These are phyloP conservation scores for Toxotes chatareus DNA, from an alignment of 2,113 vertebrate species.

Conservation along the genomic window DNA sequence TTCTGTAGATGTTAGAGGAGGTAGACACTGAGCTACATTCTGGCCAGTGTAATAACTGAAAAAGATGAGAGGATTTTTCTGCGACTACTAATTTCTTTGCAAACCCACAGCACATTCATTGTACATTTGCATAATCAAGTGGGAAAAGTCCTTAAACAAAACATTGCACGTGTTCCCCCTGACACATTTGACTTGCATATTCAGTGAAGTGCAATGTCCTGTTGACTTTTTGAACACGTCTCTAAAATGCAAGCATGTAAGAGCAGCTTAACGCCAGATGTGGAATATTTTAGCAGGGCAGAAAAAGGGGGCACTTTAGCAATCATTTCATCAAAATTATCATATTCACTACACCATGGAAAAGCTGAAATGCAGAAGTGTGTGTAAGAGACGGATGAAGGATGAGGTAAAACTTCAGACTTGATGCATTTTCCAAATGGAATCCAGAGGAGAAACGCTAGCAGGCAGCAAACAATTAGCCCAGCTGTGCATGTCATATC, in stretches of 20 bases:
- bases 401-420: not conserved
- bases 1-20: no score
- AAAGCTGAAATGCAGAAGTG: not conserved
- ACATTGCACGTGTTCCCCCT: not conserved
- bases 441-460: constrained; percentile 13
- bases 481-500: not conserved
- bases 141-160: constrained; percentile 6
- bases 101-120: not conserved
- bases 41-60: not conserved
- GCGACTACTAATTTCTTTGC: not conserved
- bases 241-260: constrained; percentile 9
- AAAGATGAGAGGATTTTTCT: not conserved
- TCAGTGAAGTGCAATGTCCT: constrained; percentile 3
- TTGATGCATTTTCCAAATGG: constrained; percentile 57
- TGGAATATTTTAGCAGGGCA: not conserved
- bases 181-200: constrained; percentile 21
- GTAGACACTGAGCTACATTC: not conserved
- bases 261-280: not conserved
- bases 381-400: not conserved
- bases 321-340: constrained; percentile 8
- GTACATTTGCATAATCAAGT: not conserved
- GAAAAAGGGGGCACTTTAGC: not conserved
- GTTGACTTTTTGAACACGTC: not conserved
- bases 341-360: not conserved
- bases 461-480: constrained; percentile 9